phyloP scores from a whole-genome alignment of 1,140 invertebrate species.

The Oncopeltus fasciatus region DNA sequence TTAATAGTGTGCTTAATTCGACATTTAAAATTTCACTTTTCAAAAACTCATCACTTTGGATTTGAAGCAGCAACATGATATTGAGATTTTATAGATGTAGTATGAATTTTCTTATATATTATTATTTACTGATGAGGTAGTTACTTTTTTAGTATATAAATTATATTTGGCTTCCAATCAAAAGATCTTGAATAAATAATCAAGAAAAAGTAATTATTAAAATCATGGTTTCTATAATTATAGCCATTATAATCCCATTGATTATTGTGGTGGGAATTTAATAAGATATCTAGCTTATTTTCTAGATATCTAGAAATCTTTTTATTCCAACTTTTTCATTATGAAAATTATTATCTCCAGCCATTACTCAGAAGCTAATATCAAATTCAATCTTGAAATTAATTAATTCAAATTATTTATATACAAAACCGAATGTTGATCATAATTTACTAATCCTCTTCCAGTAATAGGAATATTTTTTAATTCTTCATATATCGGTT shows the following conservation, averaged over 20 bases:
- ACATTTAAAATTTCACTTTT: constrained; percentile 38
- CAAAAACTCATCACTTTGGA: constrained; percentile 43
- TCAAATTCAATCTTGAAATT: too few relatives aligned
- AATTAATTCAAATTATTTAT: too few relatives aligned
- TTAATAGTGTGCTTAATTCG: too few relatives aligned
- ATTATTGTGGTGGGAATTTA: background rate
- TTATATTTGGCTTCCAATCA: constrained; percentile 54
- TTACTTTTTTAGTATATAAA: constrained; percentile 36
- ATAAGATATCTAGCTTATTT: too few relatives aligned
- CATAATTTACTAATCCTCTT: too few relatives aligned
- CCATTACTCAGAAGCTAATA: too few relatives aligned
- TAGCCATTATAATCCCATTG: background rate
- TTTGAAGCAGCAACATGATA: constrained; percentile 57
- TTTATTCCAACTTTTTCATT: too few relatives aligned
- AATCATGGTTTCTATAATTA: background rate
- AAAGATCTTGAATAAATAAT: constrained; percentile 33
- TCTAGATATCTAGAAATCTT: too few relatives aligned
- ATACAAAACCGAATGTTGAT: too few relatives aligned
- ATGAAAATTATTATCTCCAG: too few relatives aligned
- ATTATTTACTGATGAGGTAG: constrained; percentile 44
- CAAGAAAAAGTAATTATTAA: background rate
- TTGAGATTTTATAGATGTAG: constrained; percentile 56
- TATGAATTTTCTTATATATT: constrained; percentile 54
- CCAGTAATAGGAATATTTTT: too few relatives aligned
- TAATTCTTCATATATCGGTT: too few relatives aligned